Evolutionary conservation across 2,797 vertebrate genomes (phyloP).

Genomic region (Morelia viridis): DNA sequence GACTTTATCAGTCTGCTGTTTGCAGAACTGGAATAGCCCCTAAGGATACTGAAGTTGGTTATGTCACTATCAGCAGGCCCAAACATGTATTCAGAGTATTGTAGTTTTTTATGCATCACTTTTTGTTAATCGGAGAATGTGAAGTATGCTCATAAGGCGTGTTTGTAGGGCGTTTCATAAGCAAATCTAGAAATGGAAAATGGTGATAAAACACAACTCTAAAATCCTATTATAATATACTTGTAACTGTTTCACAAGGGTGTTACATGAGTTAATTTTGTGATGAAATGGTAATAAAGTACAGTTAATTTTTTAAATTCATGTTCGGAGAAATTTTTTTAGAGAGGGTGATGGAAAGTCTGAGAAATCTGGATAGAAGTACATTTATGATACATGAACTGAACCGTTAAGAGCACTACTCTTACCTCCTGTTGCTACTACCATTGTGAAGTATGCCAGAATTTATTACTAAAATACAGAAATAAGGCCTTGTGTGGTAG

Average conservation of each 20-base stretch:
- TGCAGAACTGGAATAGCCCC: neutral
- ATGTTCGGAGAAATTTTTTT: neutral
- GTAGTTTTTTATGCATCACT: neutral
- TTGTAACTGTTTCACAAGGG: neutral
- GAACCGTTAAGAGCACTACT: neutral
- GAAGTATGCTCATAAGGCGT: neutral
- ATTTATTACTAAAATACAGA: neutral
- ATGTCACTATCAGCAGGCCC: neutral
- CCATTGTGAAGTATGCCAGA: neutral
- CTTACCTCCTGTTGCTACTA: neutral
- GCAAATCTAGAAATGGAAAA: neutral
- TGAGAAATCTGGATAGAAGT: neutral
- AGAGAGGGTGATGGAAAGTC: neutral
- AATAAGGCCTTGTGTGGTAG: neutral
- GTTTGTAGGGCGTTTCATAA: neutral
- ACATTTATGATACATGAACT: neutral
- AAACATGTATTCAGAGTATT: neutral
- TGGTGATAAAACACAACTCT: neutral
- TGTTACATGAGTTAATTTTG: neutral
- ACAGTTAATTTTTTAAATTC: neutral
- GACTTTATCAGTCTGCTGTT: neutral
- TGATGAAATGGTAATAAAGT: neutral
- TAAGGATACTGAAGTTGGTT: neutral
- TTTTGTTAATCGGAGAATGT: neutral
- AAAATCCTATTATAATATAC: neutral